Percentiles rank a stretch among this genome's conserved stretches.
Evolutionary conservation across 2,888 invertebrate species (phyloP).

Genomic region (Limnephilus marmoratus): DNA sequence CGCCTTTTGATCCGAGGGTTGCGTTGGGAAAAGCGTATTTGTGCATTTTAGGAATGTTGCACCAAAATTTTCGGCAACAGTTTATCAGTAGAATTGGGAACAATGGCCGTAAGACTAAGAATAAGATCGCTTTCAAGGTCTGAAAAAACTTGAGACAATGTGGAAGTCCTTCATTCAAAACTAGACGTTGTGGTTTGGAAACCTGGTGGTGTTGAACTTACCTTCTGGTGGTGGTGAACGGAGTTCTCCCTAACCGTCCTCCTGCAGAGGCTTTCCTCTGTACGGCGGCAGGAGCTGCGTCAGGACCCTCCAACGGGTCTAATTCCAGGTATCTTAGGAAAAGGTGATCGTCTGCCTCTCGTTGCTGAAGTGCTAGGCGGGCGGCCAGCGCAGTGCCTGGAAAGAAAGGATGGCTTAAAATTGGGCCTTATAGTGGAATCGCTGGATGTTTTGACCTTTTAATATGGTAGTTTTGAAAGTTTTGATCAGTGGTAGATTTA

Average conservation of each 20-base stretch:
- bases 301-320: conserved; percentile 84
- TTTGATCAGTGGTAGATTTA: too few relatives aligned
- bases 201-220: conserved; percentile 62
- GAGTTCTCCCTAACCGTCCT: conserved; percentile 84
- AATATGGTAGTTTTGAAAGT: too few relatives aligned
- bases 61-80: too few relatives aligned
- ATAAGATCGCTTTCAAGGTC: too few relatives aligned
- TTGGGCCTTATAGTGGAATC: background rate
- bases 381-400: conserved; percentile 62
- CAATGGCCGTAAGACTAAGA: too few relatives aligned
- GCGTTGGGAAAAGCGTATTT: too few relatives aligned
- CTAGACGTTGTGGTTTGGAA: conserved; percentile 66
- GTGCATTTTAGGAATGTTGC: too few relatives aligned
- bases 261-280: conserved; percentile 73
- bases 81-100: too few relatives aligned
- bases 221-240: conserved; percentile 88
- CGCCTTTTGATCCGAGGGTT: too few relatives aligned
- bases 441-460: background rate
- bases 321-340: conserved; percentile 87
- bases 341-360: conserved; percentile 85
- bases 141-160: too few relatives aligned
- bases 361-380: conserved; percentile 77
- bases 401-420: background rate
- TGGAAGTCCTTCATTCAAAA: too few relatives aligned
- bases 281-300: conserved; percentile 77